Evolutionary conservation across 2,113 vertebrate species (phyloP).

Genomic region (Apeltes quadracus): DNA sequence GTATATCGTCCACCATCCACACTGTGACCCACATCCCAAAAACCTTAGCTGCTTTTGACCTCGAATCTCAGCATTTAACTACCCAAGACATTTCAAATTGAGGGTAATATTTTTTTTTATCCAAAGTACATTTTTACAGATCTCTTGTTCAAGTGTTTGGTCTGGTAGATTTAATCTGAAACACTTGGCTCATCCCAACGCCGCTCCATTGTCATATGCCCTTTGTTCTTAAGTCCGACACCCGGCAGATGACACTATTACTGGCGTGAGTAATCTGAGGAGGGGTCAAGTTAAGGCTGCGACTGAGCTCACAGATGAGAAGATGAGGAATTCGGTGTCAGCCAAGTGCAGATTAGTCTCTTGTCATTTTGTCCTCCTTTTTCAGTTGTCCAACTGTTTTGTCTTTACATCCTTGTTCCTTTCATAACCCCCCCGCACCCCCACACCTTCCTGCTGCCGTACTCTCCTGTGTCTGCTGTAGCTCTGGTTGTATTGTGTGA

Average conservation of each 20-base stretch:
- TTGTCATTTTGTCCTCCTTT: slow-evolving; percentile 37
- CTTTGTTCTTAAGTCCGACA: slow-evolving; percentile 14
- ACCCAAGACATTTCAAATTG: neutral
- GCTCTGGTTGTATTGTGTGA: slow-evolving; percentile 17
- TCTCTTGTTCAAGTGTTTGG: slow-evolving; percentile 33
- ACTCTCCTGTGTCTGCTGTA: slow-evolving; percentile 17
- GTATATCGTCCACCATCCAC: slow-evolving; percentile 64
- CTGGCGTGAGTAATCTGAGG: slow-evolving; percentile 30
- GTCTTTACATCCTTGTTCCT: slow-evolving; percentile 2
- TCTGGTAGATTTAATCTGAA: slow-evolving; percentile 31
- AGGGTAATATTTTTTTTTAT: neutral
- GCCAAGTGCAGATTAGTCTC: slow-evolving; percentile 40
- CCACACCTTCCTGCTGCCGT: slow-evolving; percentile 3
- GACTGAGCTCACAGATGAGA: slow-evolving; percentile 36
- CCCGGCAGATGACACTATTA: slow-evolving; percentile 4
- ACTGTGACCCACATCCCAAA: slow-evolving; percentile 71
- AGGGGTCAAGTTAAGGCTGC: slow-evolving; percentile 24
- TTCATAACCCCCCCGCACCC: neutral
- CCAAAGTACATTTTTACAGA: neutral
- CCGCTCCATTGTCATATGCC: slow-evolving; percentile 9
- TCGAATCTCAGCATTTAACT: slow-evolving; percentile 11
- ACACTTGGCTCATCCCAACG: slow-evolving; percentile 28
- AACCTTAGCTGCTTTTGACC: slow-evolving; percentile 32
- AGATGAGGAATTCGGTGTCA: slow-evolving; percentile 2
- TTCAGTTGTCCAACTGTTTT: slow-evolving; percentile 13